Base-by-base conservation (phyloP, 1,140 invertebrate species). In the Cryptotermes secundus region DNA sequence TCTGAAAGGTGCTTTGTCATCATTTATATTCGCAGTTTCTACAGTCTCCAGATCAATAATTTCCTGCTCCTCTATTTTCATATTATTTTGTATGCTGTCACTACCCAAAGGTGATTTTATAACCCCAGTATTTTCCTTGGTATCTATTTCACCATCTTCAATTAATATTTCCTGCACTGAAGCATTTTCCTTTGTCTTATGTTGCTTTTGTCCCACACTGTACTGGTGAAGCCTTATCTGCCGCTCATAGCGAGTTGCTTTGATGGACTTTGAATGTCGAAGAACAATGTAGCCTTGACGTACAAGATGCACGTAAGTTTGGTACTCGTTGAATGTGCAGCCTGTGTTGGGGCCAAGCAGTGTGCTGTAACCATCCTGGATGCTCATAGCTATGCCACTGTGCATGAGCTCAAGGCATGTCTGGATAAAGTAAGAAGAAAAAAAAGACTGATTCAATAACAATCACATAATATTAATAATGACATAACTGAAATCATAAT, bases 381-480 rank as follows among this genome's bases (percentile, higher is more conserved):
- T 84, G 85, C 86, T 89, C 85, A 89, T 82, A 45, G 87, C 83
- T 34, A 87, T 81, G 42, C 85, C 84, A 81, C 86, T 86, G 38
- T 85, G 86, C 26, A 80, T 84, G 36, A 89, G 80, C 87, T 89
- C 89, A 34, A 89, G 80, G 79, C 86, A 85, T 85, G 89, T 89
- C 88, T 89, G 85, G 82, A 87, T 7, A 72, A 2, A 72, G n/a
- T n/a, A 72, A 72, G 16, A 65, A 59, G 4, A 45, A 45, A 38
- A 38, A 38, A 38, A 42, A 42, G 6, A 14, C 22, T 49, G 45
- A 3, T 19, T 49, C 45, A 49, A 19, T 19, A 19, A 49, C 16
- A 49, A 49, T 19, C 45, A 49, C 0, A 49, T 49, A 22, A 49
- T 49, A 49, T 22, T 3, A 1, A 49, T 19, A 19, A 14, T 49